Evolutionary conservation across 2,113 vertebrate genomes (phyloP), one percentile per base, ranked within the genome.

Genomic region (Piprites chloris): DNA sequence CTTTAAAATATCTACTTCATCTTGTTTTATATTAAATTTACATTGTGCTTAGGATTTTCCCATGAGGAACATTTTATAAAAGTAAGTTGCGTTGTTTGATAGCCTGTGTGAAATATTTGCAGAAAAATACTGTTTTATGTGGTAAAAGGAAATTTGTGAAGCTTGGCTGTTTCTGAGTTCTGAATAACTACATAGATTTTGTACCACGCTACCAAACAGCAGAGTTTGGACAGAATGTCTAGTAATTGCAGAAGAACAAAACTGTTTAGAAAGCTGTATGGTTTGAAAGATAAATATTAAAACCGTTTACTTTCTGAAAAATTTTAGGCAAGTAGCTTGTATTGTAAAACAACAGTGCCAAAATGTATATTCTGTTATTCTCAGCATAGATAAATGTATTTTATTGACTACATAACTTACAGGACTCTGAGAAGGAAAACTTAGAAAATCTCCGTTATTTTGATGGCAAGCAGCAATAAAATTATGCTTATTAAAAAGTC

Each of bases 1-100:
- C 41, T 87, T 95, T 95, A 90, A 95, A 92, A 89, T 95, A 94
- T 95, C 94, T 94, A 97, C 71, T 87, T 28, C 14, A 26, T 71
- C 73, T 95, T 61, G 5, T 73, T 96, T 94, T 81, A 68, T 85
- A 93, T 73, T 92, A 91, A 87, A 74, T 93, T 63, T 49, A 14
- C 35, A 50, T n/a, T 86, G 32, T 39, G 26, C 44, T 32, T 55
- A 62, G n/a, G 66, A 81, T 75, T 61, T 61, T 90, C 79, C 46
- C 26, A 66, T 69, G 46, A 96, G 96, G 69, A 85, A 91, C 41
- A 84, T 35, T 95, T 96, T 65, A 92, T 67, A 87, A 91, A 94
- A 90, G 58, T 89, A 95, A 94, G 75, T 82, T 89, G 28, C 23
- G 52, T 52, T 95, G 69, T 91, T 77, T 92, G 80, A 96, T 86